Base-by-base conservation (phyloP, 2,797 vertebrate species). In the Numenius phaeopus region DNA sequence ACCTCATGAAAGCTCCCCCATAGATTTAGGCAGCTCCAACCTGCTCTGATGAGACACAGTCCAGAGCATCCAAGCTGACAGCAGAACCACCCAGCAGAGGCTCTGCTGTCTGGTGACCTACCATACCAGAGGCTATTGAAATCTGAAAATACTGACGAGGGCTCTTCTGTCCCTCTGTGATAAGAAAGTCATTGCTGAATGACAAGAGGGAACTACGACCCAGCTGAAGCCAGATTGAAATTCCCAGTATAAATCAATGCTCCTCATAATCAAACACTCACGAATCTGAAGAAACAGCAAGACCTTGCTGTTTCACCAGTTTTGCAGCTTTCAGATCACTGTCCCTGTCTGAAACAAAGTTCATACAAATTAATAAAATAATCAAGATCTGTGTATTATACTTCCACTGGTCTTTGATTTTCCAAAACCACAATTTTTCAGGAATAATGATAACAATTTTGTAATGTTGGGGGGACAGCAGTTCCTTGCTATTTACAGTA, bases 151-250 rank as follows among this genome's bases (percentile, higher is more conserved):
- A 72, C n/a, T 77, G 78, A 70, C 2, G 6, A 82, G 59, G 18
- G 27, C 24, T 87, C 34, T 77, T 94, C 96, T 95, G 96, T 42
- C 59, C 30, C 27, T 84, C 58, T 94, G 58, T 73, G 90, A 90
- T 95, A 96, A 96, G 88, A 76, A 95, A 93, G 62, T 91, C 50
- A 87, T 93, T 96, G 92, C 42, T 52, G 42, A 90, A 39, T 72
- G 86, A 92, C 86, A 89, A 89, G 66, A 76, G 46, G n/a, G 58
- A 24, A 32, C 47, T 85, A 39, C 1, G 10, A 77, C 37, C 40
- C 15, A 5, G 22, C 44, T 66, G 64, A 67, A 83, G 16, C 24
- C 61, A 42, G 27, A 67, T 10, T 76, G 83, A 93, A 92, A 90
- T 87, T 90, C 66, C 84, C 6, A 0, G 17, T 82, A 79, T 72